These are phyloP conservation scores for Drosophila watanabei DNA, from an alignment of 1,140 invertebrate genomes.

Conservation along the genomic window DNA sequence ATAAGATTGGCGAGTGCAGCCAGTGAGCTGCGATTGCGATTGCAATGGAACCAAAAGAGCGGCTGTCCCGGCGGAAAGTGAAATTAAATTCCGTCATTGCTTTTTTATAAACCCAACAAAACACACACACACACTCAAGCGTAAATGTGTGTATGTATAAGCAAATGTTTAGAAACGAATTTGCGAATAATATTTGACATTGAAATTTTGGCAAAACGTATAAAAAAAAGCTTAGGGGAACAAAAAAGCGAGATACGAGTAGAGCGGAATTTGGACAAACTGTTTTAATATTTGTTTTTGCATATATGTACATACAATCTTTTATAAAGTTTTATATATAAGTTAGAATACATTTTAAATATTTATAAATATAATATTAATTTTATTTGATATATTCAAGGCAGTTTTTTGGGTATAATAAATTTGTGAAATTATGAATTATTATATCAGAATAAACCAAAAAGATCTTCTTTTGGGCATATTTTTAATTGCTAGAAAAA, in stretches of 20 bases:
- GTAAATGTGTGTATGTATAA: constrained; percentile 8
- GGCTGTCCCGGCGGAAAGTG: constrained; percentile 17
- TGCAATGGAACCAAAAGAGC: constrained; percentile 18
- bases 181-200: constrained; percentile 69
- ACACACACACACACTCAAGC: constrained; percentile 1
- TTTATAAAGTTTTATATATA: neutral
- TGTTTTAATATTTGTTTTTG: constrained; percentile 68
- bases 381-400: neutral
- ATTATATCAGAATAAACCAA: neutral
- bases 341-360: neutral
- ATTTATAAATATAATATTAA: neutral
- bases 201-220: constrained; percentile 55
- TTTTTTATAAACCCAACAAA: constrained; percentile 43
- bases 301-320: constrained; percentile 1
- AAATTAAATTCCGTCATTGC: constrained; percentile 69
- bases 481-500: neutral
- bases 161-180: constrained; percentile 28
- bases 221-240: constrained; percentile 12
- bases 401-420: neutral
- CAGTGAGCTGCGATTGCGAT: constrained; percentile 57
- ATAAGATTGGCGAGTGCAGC: constrained; percentile 76
- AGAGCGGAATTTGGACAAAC: constrained; percentile 54
- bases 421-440: neutral
- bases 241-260: constrained; percentile 44
- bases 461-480: too few relatives aligned